These are phyloP conservation scores for Podarcis cretensis DNA, from an alignment of 2,113 vertebrate genomes.

Conservation along the genomic window DNA sequence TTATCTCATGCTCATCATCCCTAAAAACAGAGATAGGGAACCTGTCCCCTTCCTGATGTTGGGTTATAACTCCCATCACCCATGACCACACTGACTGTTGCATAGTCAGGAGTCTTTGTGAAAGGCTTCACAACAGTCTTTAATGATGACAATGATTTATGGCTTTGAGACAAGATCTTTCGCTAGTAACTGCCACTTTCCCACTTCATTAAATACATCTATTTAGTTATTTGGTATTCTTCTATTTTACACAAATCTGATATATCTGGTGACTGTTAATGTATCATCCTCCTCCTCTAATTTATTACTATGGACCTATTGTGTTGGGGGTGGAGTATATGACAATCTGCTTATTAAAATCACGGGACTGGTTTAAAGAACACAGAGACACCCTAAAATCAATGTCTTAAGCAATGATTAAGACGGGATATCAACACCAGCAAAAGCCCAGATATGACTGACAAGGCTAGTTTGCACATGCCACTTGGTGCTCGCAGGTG, in stretches of 20 bases:
- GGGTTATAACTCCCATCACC: too few species aligned
- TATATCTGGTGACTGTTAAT: neutral
- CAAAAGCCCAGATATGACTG: neutral
- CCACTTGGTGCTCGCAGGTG: neutral
- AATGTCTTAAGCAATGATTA: neutral
- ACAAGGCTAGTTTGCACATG: neutral
- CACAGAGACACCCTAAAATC: neutral
- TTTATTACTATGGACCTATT: neutral
- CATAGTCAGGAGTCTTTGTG: neutral
- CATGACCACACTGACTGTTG: too few species aligned
- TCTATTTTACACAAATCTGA: neutral
- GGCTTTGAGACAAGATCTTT: neutral
- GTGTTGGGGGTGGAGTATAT: accelerated
- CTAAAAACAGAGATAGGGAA: too few species aligned
- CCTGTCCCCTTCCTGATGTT: too few species aligned
- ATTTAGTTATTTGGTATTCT: neutral
- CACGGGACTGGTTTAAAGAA: neutral
- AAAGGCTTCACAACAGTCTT: neutral
- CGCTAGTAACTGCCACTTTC: neutral
- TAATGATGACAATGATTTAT: neutral
- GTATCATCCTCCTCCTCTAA: neutral
- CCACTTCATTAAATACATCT: neutral
- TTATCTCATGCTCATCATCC: too few species aligned
- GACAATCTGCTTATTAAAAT: neutral
- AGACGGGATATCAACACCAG: neutral